These are phyloP conservation scores for Ectropis grisescens DNA, from an alignment of 1,140 invertebrate genomes.

Conservation along the genomic window DNA sequence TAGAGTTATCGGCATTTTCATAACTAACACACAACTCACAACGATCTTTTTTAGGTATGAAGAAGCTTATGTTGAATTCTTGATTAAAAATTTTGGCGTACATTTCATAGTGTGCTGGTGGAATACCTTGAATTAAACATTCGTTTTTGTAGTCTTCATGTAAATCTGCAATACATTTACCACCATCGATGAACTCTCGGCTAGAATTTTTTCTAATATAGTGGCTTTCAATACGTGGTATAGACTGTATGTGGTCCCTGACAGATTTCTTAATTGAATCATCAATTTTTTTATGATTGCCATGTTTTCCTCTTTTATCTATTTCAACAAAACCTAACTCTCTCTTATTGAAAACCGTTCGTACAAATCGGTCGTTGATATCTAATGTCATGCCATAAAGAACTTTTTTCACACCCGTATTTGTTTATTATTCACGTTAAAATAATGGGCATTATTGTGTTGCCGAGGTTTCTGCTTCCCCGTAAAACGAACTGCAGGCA, in stretches of 20 bases:
- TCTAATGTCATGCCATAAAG: conserved; percentile 9
- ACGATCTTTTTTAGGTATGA: too few species aligned
- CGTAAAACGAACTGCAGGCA: too few species aligned
- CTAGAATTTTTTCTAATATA: conserved; percentile 6
- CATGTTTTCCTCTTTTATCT: conserved; percentile 8
- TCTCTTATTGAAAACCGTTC: conserved; percentile 5
- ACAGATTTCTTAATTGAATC: conserved; percentile 4
- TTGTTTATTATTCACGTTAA: conserved; percentile 1
- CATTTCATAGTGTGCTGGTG: too few species aligned
- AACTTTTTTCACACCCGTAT: conserved; percentile 11
- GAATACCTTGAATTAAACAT: conserved; percentile 4
- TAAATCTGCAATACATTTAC: conserved; percentile 8
- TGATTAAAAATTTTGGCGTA: conserved; percentile 6
- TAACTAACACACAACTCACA: conserved; percentile 2
- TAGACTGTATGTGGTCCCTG: conserved; percentile 5
- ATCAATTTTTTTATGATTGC: conserved; percentile 4
- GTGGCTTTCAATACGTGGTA: conserved; percentile 11
- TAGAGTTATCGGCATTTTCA: conserved; percentile 1
- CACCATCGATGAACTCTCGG: conserved; percentile 12
- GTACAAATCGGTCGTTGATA: conserved; percentile 7
- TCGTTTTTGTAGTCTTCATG: conserved; percentile 6
- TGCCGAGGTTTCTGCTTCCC: conserved; percentile 1
- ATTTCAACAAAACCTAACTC: conserved; percentile 2
- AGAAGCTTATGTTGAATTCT: conserved; percentile 13
- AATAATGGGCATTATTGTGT: conserved; percentile 7